These are phyloP conservation scores for Picathartes gymnocephalus DNA, from an alignment of 2,113 vertebrate genomes.

Conservation along the genomic window DNA sequence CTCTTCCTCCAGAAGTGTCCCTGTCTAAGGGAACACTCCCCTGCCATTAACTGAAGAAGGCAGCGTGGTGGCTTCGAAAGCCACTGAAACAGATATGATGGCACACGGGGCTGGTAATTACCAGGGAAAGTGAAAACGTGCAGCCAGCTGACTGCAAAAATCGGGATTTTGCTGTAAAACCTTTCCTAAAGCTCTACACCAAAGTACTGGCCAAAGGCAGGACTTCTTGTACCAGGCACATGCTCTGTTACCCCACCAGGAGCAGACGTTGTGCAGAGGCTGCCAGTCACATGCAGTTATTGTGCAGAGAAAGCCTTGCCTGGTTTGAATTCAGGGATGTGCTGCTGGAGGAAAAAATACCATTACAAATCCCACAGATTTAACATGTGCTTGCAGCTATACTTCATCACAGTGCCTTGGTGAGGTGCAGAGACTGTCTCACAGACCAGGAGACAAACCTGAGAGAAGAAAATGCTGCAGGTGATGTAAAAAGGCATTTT, in stretches of 20 bases:
- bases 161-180: neutral
- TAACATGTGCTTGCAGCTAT: neutral
- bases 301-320: neutral
- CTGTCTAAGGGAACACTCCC: neutral
- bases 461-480: neutral
- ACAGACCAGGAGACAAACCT: neutral
- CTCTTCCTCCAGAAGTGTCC: neutral
- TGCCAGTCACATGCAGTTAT: neutral
- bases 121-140: neutral
- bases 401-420: neutral
- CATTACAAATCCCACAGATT: neutral
- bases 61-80: rapidly evolving
- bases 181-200: neutral
- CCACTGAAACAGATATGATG: neutral
- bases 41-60: neutral
- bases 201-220: neutral
- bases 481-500: neutral
- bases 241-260: neutral
- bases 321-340: neutral
- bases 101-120: neutral
- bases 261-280: neutral
- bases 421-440: neutral
- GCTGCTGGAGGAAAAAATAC: neutral
- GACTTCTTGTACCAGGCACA: neutral
- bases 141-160: neutral